These are phyloP conservation scores for Heliconius ismenius DNA, from an alignment of 2,888 invertebrate genomes.

Conservation along the genomic window DNA sequence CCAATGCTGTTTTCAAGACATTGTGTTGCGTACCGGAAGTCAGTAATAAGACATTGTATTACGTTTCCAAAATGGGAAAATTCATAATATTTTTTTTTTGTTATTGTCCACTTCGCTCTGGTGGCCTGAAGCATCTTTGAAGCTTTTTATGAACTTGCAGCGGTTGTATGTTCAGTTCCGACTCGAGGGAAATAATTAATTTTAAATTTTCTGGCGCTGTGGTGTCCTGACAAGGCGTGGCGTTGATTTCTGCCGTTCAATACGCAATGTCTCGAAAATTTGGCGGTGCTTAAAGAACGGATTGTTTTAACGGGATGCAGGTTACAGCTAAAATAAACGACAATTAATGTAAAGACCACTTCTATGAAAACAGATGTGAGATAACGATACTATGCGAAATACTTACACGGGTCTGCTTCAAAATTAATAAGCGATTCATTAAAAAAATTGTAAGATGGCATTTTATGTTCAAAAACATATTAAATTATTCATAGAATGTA, in stretches of 20 bases:
- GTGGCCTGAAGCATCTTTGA: too few relatives aligned
- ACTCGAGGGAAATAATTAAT: too few relatives aligned
- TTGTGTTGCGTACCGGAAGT: too few relatives aligned
- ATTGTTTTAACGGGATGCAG: background rate
- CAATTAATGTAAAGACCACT: background rate
- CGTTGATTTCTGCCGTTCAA: too few relatives aligned
- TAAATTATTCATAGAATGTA: conserved; percentile 5
- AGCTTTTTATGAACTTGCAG: too few relatives aligned
- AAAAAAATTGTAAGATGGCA: background rate
- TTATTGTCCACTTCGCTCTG: too few relatives aligned
- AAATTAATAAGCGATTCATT: background rate
- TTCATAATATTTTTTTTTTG: background rate
- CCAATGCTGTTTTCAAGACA: too few relatives aligned
- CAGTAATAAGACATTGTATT: background rate
- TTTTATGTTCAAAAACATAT: background rate
- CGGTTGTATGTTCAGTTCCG: too few relatives aligned
- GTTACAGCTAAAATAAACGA: background rate
- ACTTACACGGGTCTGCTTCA: background rate
- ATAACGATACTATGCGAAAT: background rate
- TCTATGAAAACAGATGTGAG: background rate
- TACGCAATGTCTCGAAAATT: too few relatives aligned
- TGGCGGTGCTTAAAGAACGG: too few relatives aligned
- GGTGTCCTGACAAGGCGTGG: too few relatives aligned
- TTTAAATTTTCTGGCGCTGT: too few relatives aligned
- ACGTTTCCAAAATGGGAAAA: background rate